A percentile compares a stretch with the other conserved stretches of the same genome.
These are phyloP conservation scores for Nibea albiflora DNA, from an alignment of 2,113 vertebrate genomes.

Conservation along the genomic window DNA sequence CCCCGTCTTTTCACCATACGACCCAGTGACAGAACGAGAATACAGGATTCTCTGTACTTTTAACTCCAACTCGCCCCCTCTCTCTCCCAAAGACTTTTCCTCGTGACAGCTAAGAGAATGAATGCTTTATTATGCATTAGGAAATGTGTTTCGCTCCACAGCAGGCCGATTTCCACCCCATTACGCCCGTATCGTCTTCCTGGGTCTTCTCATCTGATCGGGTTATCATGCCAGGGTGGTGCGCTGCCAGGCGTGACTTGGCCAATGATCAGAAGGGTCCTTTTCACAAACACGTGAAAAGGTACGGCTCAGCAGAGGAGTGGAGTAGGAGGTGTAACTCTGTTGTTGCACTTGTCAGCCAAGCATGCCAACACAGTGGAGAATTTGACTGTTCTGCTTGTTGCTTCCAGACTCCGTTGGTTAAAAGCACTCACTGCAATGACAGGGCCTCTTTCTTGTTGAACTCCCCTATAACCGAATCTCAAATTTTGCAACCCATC, in stretches of 20 bases:
- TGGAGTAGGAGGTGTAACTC: slow-evolving; percentile 39
- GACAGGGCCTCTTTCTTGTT: slow-evolving; percentile 1
- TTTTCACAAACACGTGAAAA: slow-evolving; percentile 51
- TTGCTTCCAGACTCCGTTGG: slow-evolving; percentile 33
- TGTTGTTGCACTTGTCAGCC: slow-evolving; percentile 37
- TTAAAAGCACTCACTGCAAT: slow-evolving; percentile 6
- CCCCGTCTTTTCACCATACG: background rate
- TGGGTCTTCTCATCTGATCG: slow-evolving; percentile 63
- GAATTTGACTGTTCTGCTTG: slow-evolving; percentile 8
- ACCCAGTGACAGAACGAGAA: slow-evolving; percentile 39
- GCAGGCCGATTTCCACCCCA: slow-evolving; percentile 68
- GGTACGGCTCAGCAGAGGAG: slow-evolving; percentile 43
- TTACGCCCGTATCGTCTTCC: slow-evolving; percentile 72
- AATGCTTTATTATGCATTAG: slow-evolving; percentile 69
- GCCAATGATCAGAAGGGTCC: slow-evolving; percentile 50
- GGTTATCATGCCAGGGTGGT: slow-evolving; percentile 55
- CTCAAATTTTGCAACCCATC: background rate
- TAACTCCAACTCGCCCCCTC: slow-evolving; percentile 50
- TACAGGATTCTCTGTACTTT: slow-evolving; percentile 71
- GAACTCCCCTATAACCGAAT: background rate
- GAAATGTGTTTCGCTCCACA: slow-evolving; percentile 67
- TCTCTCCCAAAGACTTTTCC: slow-evolving; percentile 48
- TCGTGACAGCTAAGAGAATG: slow-evolving; percentile 70
- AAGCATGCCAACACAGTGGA: slow-evolving; percentile 17
- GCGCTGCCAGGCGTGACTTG: slow-evolving; percentile 61